Evolutionary conservation across 2,113 vertebrate species (phyloP).

Genomic region (Rhynchomys soricoides): DNA sequence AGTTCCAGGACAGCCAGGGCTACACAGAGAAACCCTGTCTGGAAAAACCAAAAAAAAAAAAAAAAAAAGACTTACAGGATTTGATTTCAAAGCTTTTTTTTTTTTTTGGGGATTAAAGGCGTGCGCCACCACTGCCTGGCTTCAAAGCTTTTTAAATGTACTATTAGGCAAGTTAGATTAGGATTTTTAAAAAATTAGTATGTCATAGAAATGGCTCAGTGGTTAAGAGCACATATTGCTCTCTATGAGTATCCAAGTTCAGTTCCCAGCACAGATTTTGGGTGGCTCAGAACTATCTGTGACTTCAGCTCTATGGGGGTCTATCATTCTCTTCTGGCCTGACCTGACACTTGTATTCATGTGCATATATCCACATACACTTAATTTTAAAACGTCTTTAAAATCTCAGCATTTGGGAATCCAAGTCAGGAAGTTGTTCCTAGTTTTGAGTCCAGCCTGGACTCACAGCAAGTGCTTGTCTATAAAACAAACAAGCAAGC

Average conservation of each 20-base stretch:
- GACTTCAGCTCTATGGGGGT: background rate
- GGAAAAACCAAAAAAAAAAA: no score
- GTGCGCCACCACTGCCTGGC: no score
- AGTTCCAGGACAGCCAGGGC: no score
- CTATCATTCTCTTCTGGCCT: background rate
- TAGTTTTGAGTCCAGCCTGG: background rate
- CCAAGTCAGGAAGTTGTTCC: background rate
- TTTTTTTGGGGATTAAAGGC: no score
- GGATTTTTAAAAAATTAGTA: conserved; percentile 12
- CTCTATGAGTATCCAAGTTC: background rate
- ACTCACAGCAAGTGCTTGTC: background rate
- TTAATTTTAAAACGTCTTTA: background rate
- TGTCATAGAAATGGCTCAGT: background rate
- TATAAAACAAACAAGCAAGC: no score
- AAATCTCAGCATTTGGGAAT: no score
- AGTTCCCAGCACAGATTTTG: background rate
- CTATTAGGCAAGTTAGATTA: background rate
- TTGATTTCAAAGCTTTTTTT: conserved; percentile 12
- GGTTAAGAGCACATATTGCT: background rate
- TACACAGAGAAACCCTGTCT: no score
- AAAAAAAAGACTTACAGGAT: conserved; percentile 11
- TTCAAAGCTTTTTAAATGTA: background rate
- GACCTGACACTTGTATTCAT: background rate
- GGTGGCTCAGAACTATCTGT: background rate
- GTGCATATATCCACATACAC: background rate